These are phyloP conservation scores for Formica selysi DNA, from an alignment of 1,140 invertebrate species.

Conservation along the genomic window DNA sequence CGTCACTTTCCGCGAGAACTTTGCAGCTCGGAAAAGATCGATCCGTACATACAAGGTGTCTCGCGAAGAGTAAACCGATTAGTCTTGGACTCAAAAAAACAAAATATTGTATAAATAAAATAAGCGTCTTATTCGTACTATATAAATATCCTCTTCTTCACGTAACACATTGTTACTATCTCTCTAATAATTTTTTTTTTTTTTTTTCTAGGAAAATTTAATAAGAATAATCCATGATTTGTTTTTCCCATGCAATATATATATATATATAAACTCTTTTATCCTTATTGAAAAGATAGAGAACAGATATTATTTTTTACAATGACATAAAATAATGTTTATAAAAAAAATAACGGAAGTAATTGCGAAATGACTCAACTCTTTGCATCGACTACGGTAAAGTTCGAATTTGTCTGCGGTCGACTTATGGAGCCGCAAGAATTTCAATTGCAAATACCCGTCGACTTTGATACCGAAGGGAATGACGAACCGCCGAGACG, in stretches of 20 bases:
- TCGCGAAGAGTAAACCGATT: background rate
- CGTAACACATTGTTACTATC: slow-evolving; percentile 8
- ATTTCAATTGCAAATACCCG: slow-evolving; percentile 55
- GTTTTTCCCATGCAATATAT: background rate
- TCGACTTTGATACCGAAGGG: slow-evolving; percentile 56
- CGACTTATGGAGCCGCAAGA: slow-evolving; percentile 39
- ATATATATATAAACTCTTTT: background rate
- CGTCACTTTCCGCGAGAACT: slow-evolving; percentile 39
- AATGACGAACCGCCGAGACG: slow-evolving; percentile 51
- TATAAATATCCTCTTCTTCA: background rate
- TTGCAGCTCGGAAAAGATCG: slow-evolving; percentile 32
- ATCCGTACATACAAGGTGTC: background rate
- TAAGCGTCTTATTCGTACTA: background rate
- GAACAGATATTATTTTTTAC: background rate
- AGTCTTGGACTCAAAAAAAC: background rate
- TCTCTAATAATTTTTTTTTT: background rate
- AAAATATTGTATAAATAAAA: background rate
- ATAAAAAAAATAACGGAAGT: background rate
- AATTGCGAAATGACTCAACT: slow-evolving; percentile 28
- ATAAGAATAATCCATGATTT: background rate
- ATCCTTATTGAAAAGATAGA: background rate
- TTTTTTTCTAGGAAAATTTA: background rate
- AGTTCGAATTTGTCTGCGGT: slow-evolving; percentile 52
- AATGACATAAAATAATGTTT: background rate
- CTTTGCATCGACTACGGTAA: slow-evolving; percentile 1